Base-by-base conservation (phyloP, 2,113 vertebrate genomes). In the Stigmatopora nigra region DNA sequence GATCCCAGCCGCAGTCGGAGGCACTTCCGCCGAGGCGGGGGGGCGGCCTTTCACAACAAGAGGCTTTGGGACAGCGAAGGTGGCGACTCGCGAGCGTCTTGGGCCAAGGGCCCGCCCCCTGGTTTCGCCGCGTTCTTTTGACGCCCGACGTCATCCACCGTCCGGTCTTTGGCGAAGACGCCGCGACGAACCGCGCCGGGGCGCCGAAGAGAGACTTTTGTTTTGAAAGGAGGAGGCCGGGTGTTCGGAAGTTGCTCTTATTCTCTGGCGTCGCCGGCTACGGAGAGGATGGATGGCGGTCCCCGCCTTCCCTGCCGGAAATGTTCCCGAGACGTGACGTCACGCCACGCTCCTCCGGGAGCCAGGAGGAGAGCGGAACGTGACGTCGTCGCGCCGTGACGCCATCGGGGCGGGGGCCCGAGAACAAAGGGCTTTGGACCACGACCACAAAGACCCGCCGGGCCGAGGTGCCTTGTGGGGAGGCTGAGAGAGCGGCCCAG, bases 251-350 rank as follows among this genome's bases (percentile, higher is more conserved):
- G 41, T 61, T 8, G 41, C 9, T 12, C 19, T 41, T 41, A 8
- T 41, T 10, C 38, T 41, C 9, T 41, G 76, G 78, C 73, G 58
- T 46, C 0, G 0, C 15, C 17, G 0, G 6, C 2, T 45, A 76
- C 78, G 49, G 20, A 80, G 78, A 77, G 81, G 72, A 56, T 65
- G 64, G 67, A 83, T 19, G 10, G 7, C 17, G 5, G 69, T 44
- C 82, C 69, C 87, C 82, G 77, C 89, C 89, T 69, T 82, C 86
- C 71, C 65, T 71, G 86, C 86, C 86, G 89, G 90, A 91, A 89
- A 84, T 68, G 80, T 79, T 71, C 74, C 51, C 61, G 72, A 78
- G 67, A 41, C n/a, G 66, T 88, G 88, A 89, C 89, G 87, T 87
- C 82, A 88, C 56, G 41, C n/a, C 0, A 0, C n/a, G 82, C 86